phyloP scores from a whole-genome alignment of 2,113 vertebrate genomes.

The Onychostoma macrolepis region DNA sequence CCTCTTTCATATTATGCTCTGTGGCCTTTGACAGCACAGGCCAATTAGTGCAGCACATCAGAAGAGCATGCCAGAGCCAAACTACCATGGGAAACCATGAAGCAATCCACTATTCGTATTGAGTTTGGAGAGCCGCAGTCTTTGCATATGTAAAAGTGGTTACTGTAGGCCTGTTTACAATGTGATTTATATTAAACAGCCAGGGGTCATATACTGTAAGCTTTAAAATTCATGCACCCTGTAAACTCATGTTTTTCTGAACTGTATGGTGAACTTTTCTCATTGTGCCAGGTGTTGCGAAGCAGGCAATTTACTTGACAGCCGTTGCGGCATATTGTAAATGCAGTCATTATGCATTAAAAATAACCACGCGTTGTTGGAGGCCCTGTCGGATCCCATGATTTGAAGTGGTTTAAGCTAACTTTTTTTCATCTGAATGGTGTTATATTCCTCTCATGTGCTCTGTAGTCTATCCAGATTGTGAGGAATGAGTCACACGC shows the following conservation, averaged over 20 bases:
- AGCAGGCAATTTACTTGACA: not conserved
- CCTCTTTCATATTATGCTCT: slow-evolving; percentile 19
- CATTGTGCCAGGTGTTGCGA: not conserved
- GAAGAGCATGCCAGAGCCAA: slow-evolving; percentile 23
- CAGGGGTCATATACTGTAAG: not conserved
- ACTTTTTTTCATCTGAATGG: slow-evolving; percentile 20
- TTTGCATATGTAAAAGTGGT: not conserved
- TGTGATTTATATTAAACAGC: not conserved
- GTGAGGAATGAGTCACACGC: slow-evolving; percentile 19
- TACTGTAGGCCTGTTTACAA: not conserved
- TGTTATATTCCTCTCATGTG: not conserved
- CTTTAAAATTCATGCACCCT: not conserved
- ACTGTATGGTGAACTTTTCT: slow-evolving; percentile 9
- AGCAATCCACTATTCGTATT: not conserved
- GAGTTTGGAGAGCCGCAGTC: not conserved
- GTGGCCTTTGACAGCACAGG: slow-evolving; percentile 43
- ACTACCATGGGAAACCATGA: slow-evolving; percentile 18
- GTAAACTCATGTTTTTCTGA: not conserved
- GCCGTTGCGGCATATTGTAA: not conserved
- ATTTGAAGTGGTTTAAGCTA: not conserved
- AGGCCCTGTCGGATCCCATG: not conserved
- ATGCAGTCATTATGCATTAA: slow-evolving; percentile 1
- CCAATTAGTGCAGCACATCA: slow-evolving; percentile 36
- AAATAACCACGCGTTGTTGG: slow-evolving; percentile 1
- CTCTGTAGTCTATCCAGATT: slow-evolving; percentile 9